Evolutionary conservation across 2,113 vertebrate genomes (phyloP), one percentile per base, ranked within the genome.

Genomic region (Tetrao urogallus): DNA sequence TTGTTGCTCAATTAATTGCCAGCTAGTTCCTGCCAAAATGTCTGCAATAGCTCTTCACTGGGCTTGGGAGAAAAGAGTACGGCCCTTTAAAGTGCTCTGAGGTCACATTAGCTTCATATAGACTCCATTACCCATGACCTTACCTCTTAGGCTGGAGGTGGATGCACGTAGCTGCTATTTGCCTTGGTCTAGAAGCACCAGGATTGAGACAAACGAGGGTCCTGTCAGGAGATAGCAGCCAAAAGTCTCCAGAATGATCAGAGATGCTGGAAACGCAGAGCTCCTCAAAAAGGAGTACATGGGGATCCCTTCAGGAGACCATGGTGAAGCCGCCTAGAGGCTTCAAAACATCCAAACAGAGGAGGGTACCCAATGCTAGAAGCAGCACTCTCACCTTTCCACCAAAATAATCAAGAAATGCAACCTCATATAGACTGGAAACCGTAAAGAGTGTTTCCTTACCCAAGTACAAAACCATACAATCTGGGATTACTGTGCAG

Each of bases 21-120:
- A 3, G 47, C 52, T 90, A 85, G 82, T 94, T 89, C 87, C 95
- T 97, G 88, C 96, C 97, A 96, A 97, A 95, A 95, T 95, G 82
- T 64, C 90, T 95, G 85, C 86, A 94, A 76, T 87, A 70, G 61
- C 19, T 90, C 84, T 96, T 96, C 90, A 56, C 75, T 90, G 84
- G 64, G 61, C 82, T 11, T 69, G 57, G 86, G 89, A 93, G 94
- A 86, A 97, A 97, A 90, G 66, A 94, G 52, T 83, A 80, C 1
- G 0, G 73, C 58, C 79, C 88, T 89, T 95, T 94, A 88, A 94
- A 71, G 79, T 93, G 89, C 94, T 96, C 85, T 73, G 91, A 96
- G 83, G 92, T 95, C 95, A 94, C 71, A 90, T 87, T 73, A 96
- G 60, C 63, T 56, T 75, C 13, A 7, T 38, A 77, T 71, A 77